Evolutionary conservation across 2,113 vertebrate species (phyloP).

Genomic region (Henicopernis longicauda): DNA sequence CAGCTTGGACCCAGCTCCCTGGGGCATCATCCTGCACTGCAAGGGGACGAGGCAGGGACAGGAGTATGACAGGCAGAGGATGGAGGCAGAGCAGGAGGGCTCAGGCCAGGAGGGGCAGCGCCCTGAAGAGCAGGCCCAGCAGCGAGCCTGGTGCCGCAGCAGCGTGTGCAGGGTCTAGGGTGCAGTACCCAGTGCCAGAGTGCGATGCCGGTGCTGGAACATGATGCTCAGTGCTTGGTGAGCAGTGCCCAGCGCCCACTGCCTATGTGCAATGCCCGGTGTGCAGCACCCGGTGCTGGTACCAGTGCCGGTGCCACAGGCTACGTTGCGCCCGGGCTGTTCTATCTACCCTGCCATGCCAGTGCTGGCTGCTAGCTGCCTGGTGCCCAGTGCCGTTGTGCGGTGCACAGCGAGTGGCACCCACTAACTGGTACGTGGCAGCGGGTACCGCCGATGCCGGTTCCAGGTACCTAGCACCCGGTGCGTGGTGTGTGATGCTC

Average conservation of each 20-base stretch:
- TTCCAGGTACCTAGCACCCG: background rate
- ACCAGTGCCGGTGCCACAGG: accelerated
- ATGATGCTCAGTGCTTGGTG: background rate
- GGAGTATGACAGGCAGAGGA: background rate
- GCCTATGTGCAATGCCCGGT: background rate
- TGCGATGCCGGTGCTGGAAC: background rate
- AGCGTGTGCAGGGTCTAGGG: no score
- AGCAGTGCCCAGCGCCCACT: accelerated
- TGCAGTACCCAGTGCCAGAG: background rate
- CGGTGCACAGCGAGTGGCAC: background rate
- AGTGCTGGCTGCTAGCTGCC: background rate
- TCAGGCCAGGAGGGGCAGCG: background rate
- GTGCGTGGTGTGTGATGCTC: background rate
- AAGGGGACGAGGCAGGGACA: background rate
- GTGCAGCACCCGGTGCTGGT: background rate
- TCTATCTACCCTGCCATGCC: accelerated
- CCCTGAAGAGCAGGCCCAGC: background rate
- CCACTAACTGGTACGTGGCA: background rate
- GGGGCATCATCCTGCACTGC: background rate
- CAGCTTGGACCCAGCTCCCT: background rate
- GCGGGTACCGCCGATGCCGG: accelerated
- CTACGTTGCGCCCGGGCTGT: background rate
- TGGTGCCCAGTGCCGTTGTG: accelerated
- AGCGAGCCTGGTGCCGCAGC: background rate
- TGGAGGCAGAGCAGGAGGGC: background rate